A percentile compares a stretch with the other conserved stretches of the same genome.
Evolutionary conservation across 2,888 invertebrate genomes (phyloP).

Genomic region (Ichneumon xanthorius): DNA sequence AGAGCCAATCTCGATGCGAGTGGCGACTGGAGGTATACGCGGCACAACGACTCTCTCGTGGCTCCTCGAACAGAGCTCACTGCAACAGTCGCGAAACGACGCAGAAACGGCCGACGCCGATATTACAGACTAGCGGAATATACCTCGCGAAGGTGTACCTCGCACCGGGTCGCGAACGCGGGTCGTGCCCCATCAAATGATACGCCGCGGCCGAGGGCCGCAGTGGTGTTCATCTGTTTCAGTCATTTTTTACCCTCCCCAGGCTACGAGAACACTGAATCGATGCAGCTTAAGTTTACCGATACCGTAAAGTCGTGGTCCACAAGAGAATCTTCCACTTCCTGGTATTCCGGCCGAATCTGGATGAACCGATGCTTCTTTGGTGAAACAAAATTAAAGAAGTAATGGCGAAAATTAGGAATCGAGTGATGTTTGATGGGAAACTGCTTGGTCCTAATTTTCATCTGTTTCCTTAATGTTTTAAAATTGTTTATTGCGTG

Average conservation of each 20-base stretch:
- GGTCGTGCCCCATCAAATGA: constrained; percentile 73
- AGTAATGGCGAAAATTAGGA: too few species aligned
- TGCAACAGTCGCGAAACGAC: constrained; percentile 64
- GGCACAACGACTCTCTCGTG: constrained; percentile 39
- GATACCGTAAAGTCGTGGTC: not conserved
- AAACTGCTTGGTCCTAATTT: too few species aligned
- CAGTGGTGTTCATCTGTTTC: constrained; percentile 47
- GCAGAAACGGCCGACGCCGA: constrained; percentile 66
- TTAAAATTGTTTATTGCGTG: not conserved
- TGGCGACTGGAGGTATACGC: constrained; percentile 55
- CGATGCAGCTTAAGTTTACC: not conserved
- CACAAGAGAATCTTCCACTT: not conserved
- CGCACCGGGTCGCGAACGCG: constrained; percentile 47
- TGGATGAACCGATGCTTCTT: not conserved
- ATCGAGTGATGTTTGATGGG: too few species aligned
- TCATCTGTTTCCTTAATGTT: too few species aligned
- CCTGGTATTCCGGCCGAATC: not conserved
- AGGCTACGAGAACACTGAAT: constrained; percentile 1
- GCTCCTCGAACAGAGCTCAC: constrained; percentile 5
- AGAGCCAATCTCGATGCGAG: constrained; percentile 74
- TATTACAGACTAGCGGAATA: constrained; percentile 71
- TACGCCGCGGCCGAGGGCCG: constrained; percentile 60
- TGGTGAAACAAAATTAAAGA: not conserved
- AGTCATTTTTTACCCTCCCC: not conserved
- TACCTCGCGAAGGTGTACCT: constrained; percentile 42